Evolutionary conservation across 2,888 invertebrate genomes (phyloP).

Genomic region (Dusona sp.): DNA sequence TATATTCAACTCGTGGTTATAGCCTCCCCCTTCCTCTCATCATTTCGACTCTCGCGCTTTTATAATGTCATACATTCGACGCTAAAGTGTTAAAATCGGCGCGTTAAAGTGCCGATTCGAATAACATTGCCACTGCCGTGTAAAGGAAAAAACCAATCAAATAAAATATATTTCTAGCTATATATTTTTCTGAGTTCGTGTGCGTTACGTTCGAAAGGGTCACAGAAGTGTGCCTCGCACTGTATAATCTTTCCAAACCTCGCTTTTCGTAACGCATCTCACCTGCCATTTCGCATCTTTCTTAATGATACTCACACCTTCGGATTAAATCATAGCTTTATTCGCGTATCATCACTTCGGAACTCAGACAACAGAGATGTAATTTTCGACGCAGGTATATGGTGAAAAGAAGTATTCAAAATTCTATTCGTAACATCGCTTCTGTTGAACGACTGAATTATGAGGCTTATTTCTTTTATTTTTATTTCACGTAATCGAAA

Average conservation of each 20-base stretch:
- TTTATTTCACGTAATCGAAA: background rate
- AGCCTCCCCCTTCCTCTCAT: slow-evolving; percentile 62
- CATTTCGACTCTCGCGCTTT: slow-evolving; percentile 51
- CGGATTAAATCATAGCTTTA: slow-evolving; percentile 6
- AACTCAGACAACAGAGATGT: slow-evolving; percentile 8
- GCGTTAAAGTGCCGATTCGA: slow-evolving; percentile 72
- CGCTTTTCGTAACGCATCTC: slow-evolving; percentile 61
- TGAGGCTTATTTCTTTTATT: background rate
- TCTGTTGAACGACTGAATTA: background rate
- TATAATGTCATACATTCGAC: slow-evolving; percentile 80
- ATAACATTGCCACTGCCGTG: slow-evolving; percentile 52
- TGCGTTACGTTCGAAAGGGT: slow-evolving; percentile 42
- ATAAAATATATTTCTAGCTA: slow-evolving; percentile 37
- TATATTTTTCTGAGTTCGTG: slow-evolving; percentile 42
- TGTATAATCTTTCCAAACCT: slow-evolving; percentile 56
- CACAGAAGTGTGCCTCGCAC: slow-evolving; percentile 27
- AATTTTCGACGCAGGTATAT: slow-evolving; percentile 7
- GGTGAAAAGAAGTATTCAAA: background rate
- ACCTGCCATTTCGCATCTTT: slow-evolving; percentile 54
- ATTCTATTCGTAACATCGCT: background rate
- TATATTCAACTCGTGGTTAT: slow-evolving; percentile 67
- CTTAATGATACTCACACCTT: slow-evolving; percentile 58
- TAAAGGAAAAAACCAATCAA: background rate
- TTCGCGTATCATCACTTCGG: slow-evolving; percentile 19
- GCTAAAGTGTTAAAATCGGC: slow-evolving; percentile 79